Evolutionary conservation across 2,888 invertebrate genomes (phyloP), one percentile per base, ranked within the genome.

Genomic region (Acanthosepion lycidas): DNA sequence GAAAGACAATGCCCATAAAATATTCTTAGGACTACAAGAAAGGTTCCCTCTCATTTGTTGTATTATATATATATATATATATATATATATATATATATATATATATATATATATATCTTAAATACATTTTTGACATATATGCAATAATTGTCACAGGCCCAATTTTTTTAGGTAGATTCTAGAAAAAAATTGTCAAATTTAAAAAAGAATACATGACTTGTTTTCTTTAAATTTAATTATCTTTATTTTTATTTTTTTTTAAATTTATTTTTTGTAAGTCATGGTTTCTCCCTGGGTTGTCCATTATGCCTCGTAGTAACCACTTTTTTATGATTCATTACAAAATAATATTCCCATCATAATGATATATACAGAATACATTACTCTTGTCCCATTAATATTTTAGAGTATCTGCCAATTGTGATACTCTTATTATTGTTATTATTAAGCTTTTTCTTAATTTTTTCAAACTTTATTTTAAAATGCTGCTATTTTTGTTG

Each of bases 401-500:
- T 33, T 33, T 33, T 78, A 33, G 78, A 78, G 78, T 78, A 78
- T 78, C 78, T 78, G 78, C 78, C 78, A 78, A n/a, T 78, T 78
- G 78, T 78, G n/a, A 78, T 78, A n/a, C 78, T 78, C 78, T 78
- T n/a, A 78, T 78, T 33, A 78, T 78, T 59, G 59, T 59, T 78
- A 78, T 78, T n/a, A n/a, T 78, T 78, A 78, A 78, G 78, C 78
- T 78, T n/a, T 78, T 78, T 33, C 78, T n/a, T 78, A 15, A 78
- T 78, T 78, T 78, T 78, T n/a, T 33, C 78, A 78, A 33, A 12
- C 78, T 18, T 33, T 78, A 78, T 78, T 78, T 78, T 15, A 33
- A 78, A 78, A 78, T 78, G 78, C 78, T 78, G n/a, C 78, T 78
- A 78, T 78, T 78, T 78, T 78, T 78, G 59, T 59, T 78, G n/a